A percentile compares a stretch with the other conserved stretches of the same genome.
Conservation (phyloP, 2,797 vertebrate species). For the Stomatorhinus walkeri region DNA sequence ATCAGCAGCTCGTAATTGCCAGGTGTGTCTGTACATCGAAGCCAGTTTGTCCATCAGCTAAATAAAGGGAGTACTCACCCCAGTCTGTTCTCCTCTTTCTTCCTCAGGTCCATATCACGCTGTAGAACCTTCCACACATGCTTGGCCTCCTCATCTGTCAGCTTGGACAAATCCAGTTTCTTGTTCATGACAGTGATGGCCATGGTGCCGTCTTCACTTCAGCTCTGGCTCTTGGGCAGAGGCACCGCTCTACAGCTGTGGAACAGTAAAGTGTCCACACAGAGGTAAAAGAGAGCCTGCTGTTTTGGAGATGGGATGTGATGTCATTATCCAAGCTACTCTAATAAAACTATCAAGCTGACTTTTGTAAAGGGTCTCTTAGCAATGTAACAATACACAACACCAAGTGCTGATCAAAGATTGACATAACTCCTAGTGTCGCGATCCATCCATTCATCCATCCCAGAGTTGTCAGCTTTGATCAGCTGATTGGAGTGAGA, state of each 20-base stretch:
- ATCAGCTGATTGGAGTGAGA: neutral
- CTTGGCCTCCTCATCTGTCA: conserved; percentile 84
- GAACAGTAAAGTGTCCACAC: neutral
- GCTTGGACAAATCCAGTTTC: conserved; percentile 82
- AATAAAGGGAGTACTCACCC: conserved; percentile 57
- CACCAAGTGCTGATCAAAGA: neutral
- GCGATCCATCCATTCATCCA: neutral
- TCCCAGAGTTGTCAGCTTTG: neutral
- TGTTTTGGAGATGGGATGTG: neutral
- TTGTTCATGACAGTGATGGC: conserved; percentile 61
- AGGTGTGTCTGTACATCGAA: neutral
- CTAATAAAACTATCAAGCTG: neutral
- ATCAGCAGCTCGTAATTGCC: neutral
- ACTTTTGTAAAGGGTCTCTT: neutral
- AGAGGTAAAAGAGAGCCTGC: neutral
- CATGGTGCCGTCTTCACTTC: neutral
- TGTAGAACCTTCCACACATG: conserved; percentile 90
- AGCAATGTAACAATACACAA: neutral
- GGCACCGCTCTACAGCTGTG: neutral
- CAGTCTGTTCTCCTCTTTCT: conserved; percentile 79
- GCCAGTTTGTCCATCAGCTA: neutral
- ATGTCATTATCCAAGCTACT: neutral
- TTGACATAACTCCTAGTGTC: neutral
- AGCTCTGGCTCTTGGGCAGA: neutral
- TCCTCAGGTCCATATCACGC: conserved; percentile 81